Base-by-base conservation (phyloP, 2,797 vertebrate genomes). In the Xiphophorus birchmanni region DNA sequence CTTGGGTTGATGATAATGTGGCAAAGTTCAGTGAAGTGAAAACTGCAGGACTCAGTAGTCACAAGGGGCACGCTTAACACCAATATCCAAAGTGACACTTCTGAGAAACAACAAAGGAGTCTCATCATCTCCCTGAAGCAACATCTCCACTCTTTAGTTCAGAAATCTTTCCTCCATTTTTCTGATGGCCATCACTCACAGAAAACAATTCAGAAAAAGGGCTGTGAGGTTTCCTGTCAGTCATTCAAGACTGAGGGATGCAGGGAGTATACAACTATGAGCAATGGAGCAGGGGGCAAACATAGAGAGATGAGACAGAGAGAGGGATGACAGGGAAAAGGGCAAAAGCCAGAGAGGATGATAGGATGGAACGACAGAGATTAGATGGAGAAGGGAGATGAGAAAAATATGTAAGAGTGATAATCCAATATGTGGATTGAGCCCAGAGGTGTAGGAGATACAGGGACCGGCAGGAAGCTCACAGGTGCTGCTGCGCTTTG, bases 141-240 rank as follows among this genome's bases (percentile, higher is more conserved):
- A 82, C 81, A 67, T 74, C 74, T 86, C 75, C 4, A 54, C 56
- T 81, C 77, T 58, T 52, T 29, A 1, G 79, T 75, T 80, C 37
- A 77, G 58, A 84, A 4, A 52, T 23, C 35, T n/a, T 44, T 63
- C 32, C 63, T 13, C 44, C 18, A 71, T 32, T 71, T 60, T 81
- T 82, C 77, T 82, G 88, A 88, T 74, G 45, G 80, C 73, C 50
- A 21, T 85, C 89, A 89, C 88, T 90, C 88, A 92, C 67, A 81
- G n/a, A 23, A 12, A 52, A 65, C 26, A 54, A 69, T 1, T 7
- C 23, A 77, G 60, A 78, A 44, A 42, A 77, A 58, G 91, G 88
- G 81, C 75, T 84, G 86, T 82, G 81, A 88, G 91, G 80, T 78
- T 82, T 83, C 23, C 90, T 90, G 87, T 89, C 91, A 93, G 86